These are phyloP conservation scores for Carcharodon carcharias DNA, from an alignment of 2,797 vertebrate genomes.

Conservation along the genomic window DNA sequence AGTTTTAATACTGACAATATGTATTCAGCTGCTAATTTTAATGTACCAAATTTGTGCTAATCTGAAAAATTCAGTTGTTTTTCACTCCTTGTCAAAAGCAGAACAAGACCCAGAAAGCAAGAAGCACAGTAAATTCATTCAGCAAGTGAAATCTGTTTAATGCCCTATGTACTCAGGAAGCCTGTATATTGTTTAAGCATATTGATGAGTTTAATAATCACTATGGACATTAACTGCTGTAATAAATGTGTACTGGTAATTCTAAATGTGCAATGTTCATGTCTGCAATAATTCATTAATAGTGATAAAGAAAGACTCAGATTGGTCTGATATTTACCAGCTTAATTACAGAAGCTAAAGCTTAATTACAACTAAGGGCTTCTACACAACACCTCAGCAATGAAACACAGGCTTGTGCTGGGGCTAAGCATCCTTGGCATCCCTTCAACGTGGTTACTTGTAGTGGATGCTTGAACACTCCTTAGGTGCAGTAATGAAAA, in stretches of 20 bases:
- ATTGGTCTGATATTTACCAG: not conserved
- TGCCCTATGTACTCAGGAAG: not conserved
- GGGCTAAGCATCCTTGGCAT: not conserved
- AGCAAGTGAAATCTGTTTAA: not conserved
- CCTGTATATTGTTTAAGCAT: not conserved
- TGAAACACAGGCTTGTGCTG: not conserved
- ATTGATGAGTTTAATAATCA: slow-evolving; percentile 30
- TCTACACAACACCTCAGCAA: not conserved
- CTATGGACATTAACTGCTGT: not conserved
- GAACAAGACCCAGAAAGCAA: not conserved
- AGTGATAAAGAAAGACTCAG: not conserved
- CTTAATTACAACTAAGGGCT: slow-evolving; percentile 14
- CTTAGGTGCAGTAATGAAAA: not conserved
- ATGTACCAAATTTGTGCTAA: not conserved
- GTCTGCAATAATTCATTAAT: slow-evolving; percentile 13
- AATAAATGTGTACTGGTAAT: slow-evolving; percentile 13
- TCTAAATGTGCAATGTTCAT: not conserved
- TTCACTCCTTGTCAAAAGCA: not conserved
- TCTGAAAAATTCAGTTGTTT: not conserved
- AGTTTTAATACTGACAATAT: not conserved
- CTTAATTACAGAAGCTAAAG: slow-evolving; percentile 5
- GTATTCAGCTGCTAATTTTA: not conserved
- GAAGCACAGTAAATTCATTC: not conserved
- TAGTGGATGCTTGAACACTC: slow-evolving; percentile 10
- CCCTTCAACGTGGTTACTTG: not conserved